A percentile compares a stretch with the other conserved stretches of the same genome.
phyloP scores from a whole-genome alignment of 1,140 invertebrate genomes.

The Listronotus oregonensis region DNA sequence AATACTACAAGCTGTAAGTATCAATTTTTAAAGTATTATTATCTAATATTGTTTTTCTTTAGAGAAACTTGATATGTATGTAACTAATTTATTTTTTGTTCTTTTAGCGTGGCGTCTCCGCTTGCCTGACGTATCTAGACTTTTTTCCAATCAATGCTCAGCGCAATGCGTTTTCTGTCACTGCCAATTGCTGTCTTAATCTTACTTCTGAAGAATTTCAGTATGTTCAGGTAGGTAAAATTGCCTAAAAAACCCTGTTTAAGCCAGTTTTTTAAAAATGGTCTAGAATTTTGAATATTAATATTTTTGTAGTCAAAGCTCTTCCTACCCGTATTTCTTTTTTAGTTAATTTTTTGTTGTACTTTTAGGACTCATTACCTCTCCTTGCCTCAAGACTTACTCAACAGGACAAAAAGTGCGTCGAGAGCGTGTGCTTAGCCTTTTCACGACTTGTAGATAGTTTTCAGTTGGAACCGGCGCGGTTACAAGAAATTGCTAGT shows the following conservation, averaged over 20 bases:
- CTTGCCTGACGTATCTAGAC: constrained; percentile 94
- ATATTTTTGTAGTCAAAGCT: not conserved
- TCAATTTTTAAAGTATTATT: too few species aligned
- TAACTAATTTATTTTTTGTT: constrained; percentile 13
- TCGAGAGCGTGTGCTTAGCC: constrained; percentile 95
- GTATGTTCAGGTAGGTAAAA: constrained; percentile 66
- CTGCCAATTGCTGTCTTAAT: constrained; percentile 96
- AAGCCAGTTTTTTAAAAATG: too few species aligned
- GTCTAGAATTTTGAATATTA: not conserved
- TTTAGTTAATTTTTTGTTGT: constrained; percentile 1
- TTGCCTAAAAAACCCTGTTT: too few species aligned
- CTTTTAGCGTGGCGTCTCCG: constrained; percentile 85
- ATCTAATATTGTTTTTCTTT: too few species aligned
- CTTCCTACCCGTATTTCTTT: not conserved
- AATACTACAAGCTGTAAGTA: constrained; percentile 87
- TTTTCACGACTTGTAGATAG: constrained; percentile 96
- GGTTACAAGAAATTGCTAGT: constrained; percentile 93
- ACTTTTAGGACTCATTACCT: constrained; percentile 73
- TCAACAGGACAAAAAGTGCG: constrained; percentile 96
- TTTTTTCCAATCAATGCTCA: constrained; percentile 98
- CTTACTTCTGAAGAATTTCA: constrained; percentile 92
- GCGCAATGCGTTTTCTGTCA: constrained; percentile 90
- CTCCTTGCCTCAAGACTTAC: constrained; percentile 84
- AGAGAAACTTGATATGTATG: too few species aligned
- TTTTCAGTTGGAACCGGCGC: constrained; percentile 88